Conservation (phyloP, 1,140 invertebrate genomes). For the Colletes gigas region DNA sequence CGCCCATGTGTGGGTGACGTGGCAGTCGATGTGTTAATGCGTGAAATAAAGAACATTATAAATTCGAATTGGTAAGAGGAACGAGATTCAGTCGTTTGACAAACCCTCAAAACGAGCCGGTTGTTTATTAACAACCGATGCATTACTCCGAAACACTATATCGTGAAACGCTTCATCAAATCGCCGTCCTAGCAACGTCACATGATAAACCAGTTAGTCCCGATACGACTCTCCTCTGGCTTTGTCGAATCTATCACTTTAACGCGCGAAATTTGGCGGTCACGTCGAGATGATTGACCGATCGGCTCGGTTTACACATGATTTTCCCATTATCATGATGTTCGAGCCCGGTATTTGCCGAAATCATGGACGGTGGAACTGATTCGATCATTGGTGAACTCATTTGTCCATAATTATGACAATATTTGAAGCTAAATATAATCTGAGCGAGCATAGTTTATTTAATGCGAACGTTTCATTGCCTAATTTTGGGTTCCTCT, state of each 20-base stretch:
- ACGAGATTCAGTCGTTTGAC: neutral
- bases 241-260: constrained; percentile 29
- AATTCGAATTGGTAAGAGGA: neutral
- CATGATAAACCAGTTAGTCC: constrained; percentile 22
- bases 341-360: constrained; percentile 16
- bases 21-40: neutral
- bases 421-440: neutral
- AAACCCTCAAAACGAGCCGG: neutral
- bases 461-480: no score
- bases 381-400: neutral
- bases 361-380: neutral
- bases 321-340: constrained; percentile 25
- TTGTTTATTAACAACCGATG: constrained; percentile 48
- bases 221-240: neutral
- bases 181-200: constrained; percentile 14
- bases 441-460: neutral
- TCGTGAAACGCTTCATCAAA: constrained; percentile 23
- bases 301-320: constrained; percentile 27
- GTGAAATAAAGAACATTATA: constrained; percentile 9
- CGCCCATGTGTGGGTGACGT: no score
- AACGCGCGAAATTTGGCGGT: constrained; percentile 44
- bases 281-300: constrained; percentile 14
- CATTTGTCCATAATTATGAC: neutral
- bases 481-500: no score
- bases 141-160: neutral